Evolutionary conservation across 2,888 invertebrate genomes (phyloP), one percentile per base, ranked within the genome.

Genomic region (Ectemnius cavifrons): DNA sequence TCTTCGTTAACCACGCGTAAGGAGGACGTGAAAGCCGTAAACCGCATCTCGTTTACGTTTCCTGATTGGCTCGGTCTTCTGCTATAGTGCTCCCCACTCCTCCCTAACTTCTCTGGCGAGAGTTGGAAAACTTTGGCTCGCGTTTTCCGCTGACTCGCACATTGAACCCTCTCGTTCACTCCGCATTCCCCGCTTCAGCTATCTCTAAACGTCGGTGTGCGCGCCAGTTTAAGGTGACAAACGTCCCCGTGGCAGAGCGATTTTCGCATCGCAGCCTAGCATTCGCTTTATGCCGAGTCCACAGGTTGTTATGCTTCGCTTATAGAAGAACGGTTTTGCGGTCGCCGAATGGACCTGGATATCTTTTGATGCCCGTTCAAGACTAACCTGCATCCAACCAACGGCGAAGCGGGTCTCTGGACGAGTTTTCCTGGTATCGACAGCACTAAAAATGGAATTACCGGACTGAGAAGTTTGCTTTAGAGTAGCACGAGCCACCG

Each of bases 391-490:
- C 63, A 49, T 18, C 63, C 70, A 58, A 27, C 74, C 64, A 76
- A 75, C 70, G 76, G 71, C 77, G 68, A 78, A 83, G 75, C 76
- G 66, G 63, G 52, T 71, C 72, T 63, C 57, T 73, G 11, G 65
- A 65, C 70, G 75, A 78, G 63, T 76, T 77, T 70, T 78, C 73
- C 78, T 77, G 73, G 76, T 79, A 82, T 82, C 78, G 82, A 82
- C 78, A 75, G 67, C 63, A 57, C 73, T 75, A 58, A 78, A 81
- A 81, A 82, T 80, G 78, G 81, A 83, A 73, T 61, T 71, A 70
- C 61, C 66, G 49, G 72, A 62, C 66, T 65, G 73, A 61, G 73
- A 80, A 82, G 78, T 80, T 83, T 76, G 75, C 75, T 76, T 78
- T 71, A 69, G 59, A 67, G 66, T 63, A 60, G 57, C 57, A 28